Base-by-base conservation (phyloP, 2,888 invertebrate species). In the Seira musarum region DNA sequence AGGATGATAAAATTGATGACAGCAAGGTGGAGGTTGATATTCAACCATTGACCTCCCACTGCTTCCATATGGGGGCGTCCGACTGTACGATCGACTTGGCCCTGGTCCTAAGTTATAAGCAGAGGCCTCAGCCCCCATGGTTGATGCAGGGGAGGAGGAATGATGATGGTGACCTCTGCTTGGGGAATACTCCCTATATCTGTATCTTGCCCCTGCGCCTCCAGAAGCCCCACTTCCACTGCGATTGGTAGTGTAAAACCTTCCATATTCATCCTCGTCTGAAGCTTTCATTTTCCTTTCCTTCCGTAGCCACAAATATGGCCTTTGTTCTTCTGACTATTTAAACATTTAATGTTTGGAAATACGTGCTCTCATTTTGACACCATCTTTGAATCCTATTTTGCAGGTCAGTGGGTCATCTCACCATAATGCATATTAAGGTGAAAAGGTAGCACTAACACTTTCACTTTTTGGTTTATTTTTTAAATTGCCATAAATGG, bases 211-310 rank as follows among this genome's bases (percentile, higher is more conserved):
- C 46, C 61, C 72, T 60, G 66, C 78, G 2, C 78, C 71, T 24
- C 72, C n/a, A n/a, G n/a, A n/a, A n/a, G n/a, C 72, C 61, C 70
- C 73, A 75, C 80, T 83, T 60, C 77, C 83, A 70, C 80, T 82
- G 70, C 83, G 70, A 61, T 81, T 81, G 25, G 76, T 79, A 49
- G 86, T 82, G 66, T 86, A 86, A 78, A 84, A 85, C 64, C 82
- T 85, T 69, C 86, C 85, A 83, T 86, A 86, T 78, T 86, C 86
- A 66, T 86, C 86, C 78, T 86, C 85, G 78, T 86, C 86, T 46
- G 85, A 83, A 67, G 84, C 83, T 81, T 86, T 86, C 82, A 82
- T 82, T 70, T 69, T 82, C n/a, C n/a, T n/a, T n/a, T n/a, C n/a
- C 60, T 75, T 24, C 21, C 71, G 71, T 66, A 71, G 71, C 70